These are phyloP conservation scores for Paradisaea rubra DNA, from an alignment of 2,113 vertebrate genomes.

Conservation along the genomic window DNA sequence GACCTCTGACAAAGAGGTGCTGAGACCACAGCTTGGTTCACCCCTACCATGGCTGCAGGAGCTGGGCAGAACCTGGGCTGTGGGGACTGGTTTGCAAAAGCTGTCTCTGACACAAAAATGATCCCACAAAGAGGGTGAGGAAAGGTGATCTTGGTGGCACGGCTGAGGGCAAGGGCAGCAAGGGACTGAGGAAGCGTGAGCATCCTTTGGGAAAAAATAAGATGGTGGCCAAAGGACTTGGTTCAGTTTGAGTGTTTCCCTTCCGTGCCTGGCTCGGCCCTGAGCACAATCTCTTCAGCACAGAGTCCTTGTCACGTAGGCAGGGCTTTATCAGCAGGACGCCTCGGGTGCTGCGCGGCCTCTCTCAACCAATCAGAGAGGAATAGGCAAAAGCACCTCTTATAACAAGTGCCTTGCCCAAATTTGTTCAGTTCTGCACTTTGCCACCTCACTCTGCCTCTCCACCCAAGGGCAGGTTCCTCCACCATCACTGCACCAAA, in stretches of 20 bases:
- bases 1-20: not conserved
- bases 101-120: not conserved
- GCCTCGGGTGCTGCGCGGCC: rapidly evolving
- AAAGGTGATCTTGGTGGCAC: rapidly evolving
- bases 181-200: not conserved
- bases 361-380: not conserved
- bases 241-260: not conserved
- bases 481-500: rapidly evolving
- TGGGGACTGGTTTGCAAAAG: not conserved
- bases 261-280: rapidly evolving
- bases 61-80: not conserved
- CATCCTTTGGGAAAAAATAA: not conserved
- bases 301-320: rapidly evolving
- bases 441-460: rapidly evolving
- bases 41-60: rapidly evolving
- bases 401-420: not conserved
- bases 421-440: not conserved
- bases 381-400: not conserved
- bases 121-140: not conserved
- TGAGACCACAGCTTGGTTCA: not conserved
- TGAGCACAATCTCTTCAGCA: not conserved
- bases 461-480: not conserved
- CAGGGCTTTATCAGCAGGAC: not conserved
- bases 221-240: not conserved
- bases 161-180: not conserved